A percentile compares a stretch with the other conserved stretches of the same genome.
These are phyloP conservation scores for Paralichthys olivaceus DNA, from an alignment of 2,113 vertebrate species.

Conservation along the genomic window DNA sequence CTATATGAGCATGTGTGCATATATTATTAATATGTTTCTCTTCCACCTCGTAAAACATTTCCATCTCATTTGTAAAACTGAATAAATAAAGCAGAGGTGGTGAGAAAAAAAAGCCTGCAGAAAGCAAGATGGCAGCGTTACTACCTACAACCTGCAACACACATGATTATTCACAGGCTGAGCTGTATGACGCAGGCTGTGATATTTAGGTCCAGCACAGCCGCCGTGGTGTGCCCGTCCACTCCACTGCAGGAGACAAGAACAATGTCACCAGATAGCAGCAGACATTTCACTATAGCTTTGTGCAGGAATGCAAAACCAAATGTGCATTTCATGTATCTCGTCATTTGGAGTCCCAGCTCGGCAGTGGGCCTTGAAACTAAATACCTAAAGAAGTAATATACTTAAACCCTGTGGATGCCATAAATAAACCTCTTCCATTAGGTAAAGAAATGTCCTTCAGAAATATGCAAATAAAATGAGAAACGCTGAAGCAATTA, in stretches of 20 bases:
- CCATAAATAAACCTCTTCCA: slow-evolving; percentile 28
- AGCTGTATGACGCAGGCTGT: slow-evolving; percentile 20
- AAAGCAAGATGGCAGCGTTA: not conserved
- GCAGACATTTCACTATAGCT: slow-evolving; percentile 3
- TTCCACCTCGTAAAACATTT: too few relatives aligned
- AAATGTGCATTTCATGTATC: not conserved
- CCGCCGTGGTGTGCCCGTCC: slow-evolving; percentile 29
- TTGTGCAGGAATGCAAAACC: not conserved
- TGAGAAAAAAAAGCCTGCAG: too few relatives aligned
- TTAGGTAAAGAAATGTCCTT: slow-evolving; percentile 10
- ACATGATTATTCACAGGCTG: slow-evolving; percentile 3
- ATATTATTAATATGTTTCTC: too few relatives aligned
- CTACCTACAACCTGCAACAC: slow-evolving; percentile 7
- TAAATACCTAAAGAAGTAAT: not conserved
- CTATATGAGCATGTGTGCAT: too few relatives aligned
- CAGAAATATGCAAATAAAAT: slow-evolving; percentile 56
- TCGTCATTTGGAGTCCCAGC: slow-evolving; percentile 27
- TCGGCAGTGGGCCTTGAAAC: slow-evolving; percentile 12
- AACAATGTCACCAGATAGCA: not conserved
- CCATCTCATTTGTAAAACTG: too few relatives aligned
- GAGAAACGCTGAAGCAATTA: slow-evolving; percentile 29
- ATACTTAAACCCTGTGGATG: not conserved
- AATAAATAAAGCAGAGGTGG: too few relatives aligned
- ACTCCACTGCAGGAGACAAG: not conserved
- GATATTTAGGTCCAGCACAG: slow-evolving; percentile 32